Conservation (phyloP, 2,888 invertebrate genomes). For the Torymus auratus region DNA sequence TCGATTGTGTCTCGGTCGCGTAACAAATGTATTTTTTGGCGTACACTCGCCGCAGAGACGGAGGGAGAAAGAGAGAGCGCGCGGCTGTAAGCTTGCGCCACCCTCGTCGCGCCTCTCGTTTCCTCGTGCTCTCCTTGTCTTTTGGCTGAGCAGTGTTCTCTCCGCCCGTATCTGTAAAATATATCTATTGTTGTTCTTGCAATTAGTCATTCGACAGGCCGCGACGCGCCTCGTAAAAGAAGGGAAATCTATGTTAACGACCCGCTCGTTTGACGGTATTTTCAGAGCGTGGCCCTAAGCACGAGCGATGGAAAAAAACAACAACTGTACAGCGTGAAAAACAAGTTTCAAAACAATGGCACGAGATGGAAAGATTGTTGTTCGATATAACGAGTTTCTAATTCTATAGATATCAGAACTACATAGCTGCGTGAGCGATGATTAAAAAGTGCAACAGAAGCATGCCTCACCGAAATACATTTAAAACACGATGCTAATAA, state of each 20-base stretch:
- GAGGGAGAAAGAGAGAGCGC: not conserved
- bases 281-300: slow-evolving; percentile 63
- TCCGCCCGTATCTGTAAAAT: slow-evolving; percentile 69
- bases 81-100: slow-evolving; percentile 18
- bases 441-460: not conserved
- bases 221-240: slow-evolving; percentile 67
- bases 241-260: slow-evolving; percentile 70
- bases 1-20: slow-evolving; percentile 72
- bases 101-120: slow-evolving; percentile 42
- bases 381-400: not conserved
- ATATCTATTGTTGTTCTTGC: slow-evolving; percentile 74
- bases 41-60: slow-evolving; percentile 55
- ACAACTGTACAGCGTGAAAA: not conserved
- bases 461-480: slow-evolving; percentile 13
- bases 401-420: not conserved
- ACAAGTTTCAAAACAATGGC: not conserved
- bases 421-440: not conserved
- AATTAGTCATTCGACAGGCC: slow-evolving; percentile 74
- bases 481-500: slow-evolving; percentile 37
- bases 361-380: slow-evolving; percentile 25
- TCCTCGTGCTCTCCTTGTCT: slow-evolving; percentile 31
- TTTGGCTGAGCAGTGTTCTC: slow-evolving; percentile 47
- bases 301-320: not conserved
- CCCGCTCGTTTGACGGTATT: slow-evolving; percentile 67
- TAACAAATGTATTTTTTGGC: slow-evolving; percentile 71